These are phyloP conservation scores for Meloidogyne chitwoodi DNA, from an alignment of 1,140 invertebrate genomes.

Conservation along the genomic window DNA sequence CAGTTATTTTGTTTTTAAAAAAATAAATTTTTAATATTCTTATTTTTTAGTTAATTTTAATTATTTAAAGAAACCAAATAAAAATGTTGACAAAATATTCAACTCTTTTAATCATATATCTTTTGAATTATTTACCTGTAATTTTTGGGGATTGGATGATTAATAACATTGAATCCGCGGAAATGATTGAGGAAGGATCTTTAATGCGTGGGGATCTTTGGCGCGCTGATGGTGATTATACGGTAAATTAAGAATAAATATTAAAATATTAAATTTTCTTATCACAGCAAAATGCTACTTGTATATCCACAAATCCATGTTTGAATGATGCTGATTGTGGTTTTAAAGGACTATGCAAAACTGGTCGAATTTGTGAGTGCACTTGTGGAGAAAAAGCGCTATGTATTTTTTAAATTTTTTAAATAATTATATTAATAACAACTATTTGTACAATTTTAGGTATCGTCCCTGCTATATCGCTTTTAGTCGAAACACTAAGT, in stretches of 20 bases:
- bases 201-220: background rate
- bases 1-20: too few species aligned
- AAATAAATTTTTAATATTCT: too few species aligned
- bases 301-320: background rate
- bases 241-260: background rate
- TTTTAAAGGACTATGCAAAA: background rate
- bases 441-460: background rate
- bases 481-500: background rate
- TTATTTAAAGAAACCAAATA: too few species aligned
- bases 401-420: background rate
- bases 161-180: background rate
- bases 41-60: too few species aligned
- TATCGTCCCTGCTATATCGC: background rate
- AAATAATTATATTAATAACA: too few species aligned
- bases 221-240: background rate
- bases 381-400: background rate
- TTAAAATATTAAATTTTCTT: background rate
- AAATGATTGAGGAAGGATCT: background rate
- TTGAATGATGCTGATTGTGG: background rate
- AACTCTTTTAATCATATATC: background rate
- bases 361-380: background rate
- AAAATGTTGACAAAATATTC: too few species aligned
- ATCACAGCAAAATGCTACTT: background rate
- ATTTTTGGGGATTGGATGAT: too few species aligned
- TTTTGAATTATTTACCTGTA: background rate